Evolutionary conservation across 2,888 invertebrate genomes (phyloP).

Genomic region (Pediacus dermestoides): DNA sequence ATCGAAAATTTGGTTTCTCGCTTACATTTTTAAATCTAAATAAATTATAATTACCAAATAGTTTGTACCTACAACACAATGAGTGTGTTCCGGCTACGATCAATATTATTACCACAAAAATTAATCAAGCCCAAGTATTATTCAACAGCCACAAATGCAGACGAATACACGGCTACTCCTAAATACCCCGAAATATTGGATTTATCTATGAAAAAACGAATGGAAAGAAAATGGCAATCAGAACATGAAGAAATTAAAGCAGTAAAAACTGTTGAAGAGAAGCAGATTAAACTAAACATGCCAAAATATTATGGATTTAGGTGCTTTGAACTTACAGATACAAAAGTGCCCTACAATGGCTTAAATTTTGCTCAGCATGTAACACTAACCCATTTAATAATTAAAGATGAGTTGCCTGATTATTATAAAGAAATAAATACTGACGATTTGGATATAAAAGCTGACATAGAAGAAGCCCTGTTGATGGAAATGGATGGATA

Average conservation of each 20-base stretch:
- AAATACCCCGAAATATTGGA: slow-evolving; percentile 65
- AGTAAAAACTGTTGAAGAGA: slow-evolving; percentile 76
- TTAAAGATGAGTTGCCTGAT: slow-evolving; percentile 58
- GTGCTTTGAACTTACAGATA: slow-evolving; percentile 60
- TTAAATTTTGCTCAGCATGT: slow-evolving; percentile 68
- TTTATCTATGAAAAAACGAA: slow-evolving; percentile 52
- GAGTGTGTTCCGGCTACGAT: no score
- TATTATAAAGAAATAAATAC: slow-evolving; percentile 51
- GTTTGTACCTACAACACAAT: no score
- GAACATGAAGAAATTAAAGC: slow-evolving; percentile 59
- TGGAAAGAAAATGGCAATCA: slow-evolving; percentile 48
- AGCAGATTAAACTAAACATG: slow-evolving; percentile 78
- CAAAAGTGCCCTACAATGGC: slow-evolving; percentile 63
- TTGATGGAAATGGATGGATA: slow-evolving; percentile 58
- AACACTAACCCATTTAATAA: slow-evolving; percentile 72
- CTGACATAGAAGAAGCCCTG: slow-evolving; percentile 61
- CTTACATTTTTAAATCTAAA: no score
- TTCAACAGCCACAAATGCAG: slow-evolving; percentile 28
- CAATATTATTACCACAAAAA: no score
- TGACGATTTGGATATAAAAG: slow-evolving; percentile 53
- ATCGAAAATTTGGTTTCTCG: no score
- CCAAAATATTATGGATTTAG: slow-evolving; percentile 78
- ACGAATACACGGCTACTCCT: slow-evolving; percentile 46
- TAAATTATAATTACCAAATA: no score
- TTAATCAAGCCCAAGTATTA: slow-evolving; percentile 3